Percentiles rank a stretch among this genome's conserved stretches.
These are phyloP conservation scores for Cephus spinipes DNA, from an alignment of 2,888 invertebrate species.

Conservation along the genomic window DNA sequence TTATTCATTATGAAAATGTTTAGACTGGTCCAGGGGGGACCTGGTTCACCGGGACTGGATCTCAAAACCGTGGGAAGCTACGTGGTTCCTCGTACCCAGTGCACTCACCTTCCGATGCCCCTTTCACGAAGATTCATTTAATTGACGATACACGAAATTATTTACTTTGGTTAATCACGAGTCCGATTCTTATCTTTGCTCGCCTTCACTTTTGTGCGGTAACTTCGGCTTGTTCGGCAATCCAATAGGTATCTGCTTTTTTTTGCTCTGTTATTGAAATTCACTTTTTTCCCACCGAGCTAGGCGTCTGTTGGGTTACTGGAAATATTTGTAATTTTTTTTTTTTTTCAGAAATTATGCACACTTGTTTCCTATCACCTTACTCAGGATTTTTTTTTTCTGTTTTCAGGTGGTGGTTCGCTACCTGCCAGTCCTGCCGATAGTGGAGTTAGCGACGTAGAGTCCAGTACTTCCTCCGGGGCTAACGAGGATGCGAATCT, in stretches of 20 bases:
- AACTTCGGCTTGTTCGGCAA: too few relatives aligned
- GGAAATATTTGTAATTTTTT: too few relatives aligned
- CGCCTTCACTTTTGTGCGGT: neutral
- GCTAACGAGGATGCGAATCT: constrained; percentile 67
- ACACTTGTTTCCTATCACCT: too few relatives aligned
- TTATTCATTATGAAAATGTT: neutral
- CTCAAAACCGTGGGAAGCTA: constrained; percentile 56
- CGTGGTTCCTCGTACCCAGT: constrained; percentile 61
- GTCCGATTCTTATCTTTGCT: too few relatives aligned
- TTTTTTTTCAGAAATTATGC: too few relatives aligned
- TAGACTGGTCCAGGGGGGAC: constrained; percentile 48
- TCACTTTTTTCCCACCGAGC: too few relatives aligned
- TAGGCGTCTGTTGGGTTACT: too few relatives aligned
- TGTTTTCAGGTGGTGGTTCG: constrained; percentile 74
- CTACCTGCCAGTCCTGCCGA: constrained; percentile 97
- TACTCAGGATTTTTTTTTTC: too few relatives aligned
- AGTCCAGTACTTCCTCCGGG: constrained; percentile 87
- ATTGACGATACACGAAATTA: constrained; percentile 61
- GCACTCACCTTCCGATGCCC: constrained; percentile 61
- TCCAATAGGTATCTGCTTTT: too few relatives aligned
- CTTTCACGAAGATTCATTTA: constrained; percentile 65
- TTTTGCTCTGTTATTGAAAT: too few relatives aligned
- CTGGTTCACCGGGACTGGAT: constrained; percentile 1
- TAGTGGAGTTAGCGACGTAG: constrained; percentile 97
- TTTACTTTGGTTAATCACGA: too few relatives aligned